Base-by-base conservation (phyloP, 2,888 invertebrate genomes). In the Nowickia ferox region DNA sequence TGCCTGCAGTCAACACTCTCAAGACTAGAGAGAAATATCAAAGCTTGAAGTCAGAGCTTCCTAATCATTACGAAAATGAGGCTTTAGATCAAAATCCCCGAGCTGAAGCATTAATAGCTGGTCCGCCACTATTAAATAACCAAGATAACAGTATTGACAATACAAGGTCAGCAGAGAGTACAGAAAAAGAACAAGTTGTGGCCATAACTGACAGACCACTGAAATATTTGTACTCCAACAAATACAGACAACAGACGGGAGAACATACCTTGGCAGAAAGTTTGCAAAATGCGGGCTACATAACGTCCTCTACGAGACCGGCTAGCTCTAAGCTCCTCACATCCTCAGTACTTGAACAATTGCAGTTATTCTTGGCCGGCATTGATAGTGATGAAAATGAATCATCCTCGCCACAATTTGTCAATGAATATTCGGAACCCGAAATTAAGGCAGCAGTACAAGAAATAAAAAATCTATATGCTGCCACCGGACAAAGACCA, bases 201-300 rank as follows among this genome's bases (percentile, higher is more conserved):
- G 88, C 89, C 61, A 90, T 89, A 42, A 91, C 91, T 6, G 92
- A 92, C 59, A 88, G 90, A 4, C 89, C 92, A 0, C 84, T 89
- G 0, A 92, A 92, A 75, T 92, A 89, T 80, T 88, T 91, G 4
- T 92, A 89, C 82, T 92, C 92, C 2, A 90, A 91, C 51, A 92
- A 92, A 78, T 92, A 92, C 78, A 90, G 92, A 0, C 90, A 91
- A 19, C 88, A 89, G 68, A 89, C 91, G 0, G 91, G 90, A 2
- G 93, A 92, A 78, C 90, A 87, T 5, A 89, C 89, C 0, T 83
- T 92, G 46, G 91, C 92, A 0, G 92, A 92, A 10, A 91, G 92
- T 48, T 79, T 93, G 3, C 91, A 91, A 74, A 91, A 92, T 85
- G 91, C 92, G 0, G 92, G 92, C 0, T 92, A 92, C 40, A 88